Base-by-base conservation (phyloP, 2,113 vertebrate genomes). In the Macquaria australasica region DNA sequence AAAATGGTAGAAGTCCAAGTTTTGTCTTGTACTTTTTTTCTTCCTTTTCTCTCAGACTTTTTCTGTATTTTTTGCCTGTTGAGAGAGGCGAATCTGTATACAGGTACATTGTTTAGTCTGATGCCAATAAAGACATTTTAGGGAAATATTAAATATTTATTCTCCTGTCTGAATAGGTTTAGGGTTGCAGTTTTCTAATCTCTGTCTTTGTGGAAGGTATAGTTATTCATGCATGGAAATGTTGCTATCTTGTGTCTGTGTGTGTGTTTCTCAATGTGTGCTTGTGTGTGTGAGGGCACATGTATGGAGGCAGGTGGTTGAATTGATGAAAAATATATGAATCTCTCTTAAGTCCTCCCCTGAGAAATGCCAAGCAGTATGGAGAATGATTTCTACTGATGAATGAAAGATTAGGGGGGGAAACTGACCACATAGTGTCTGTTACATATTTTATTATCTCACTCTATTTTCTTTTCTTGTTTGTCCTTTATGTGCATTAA, bases 91-190 rank as follows among this genome's bases (percentile, higher is more conserved):
- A 78, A 88, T 90, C 56, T 85, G 43, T 53, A 39, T 34, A 89
- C 72, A 53, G 31, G 12, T 73, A 21, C 60, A 70, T 83, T 78
- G 67, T 76, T 74, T 79, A 69, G 62, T 64, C 81, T 67, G 14
- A 37, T 68, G 83, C 67, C 76, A 87, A 72, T 80, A 89, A 82
- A 81, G 25, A 66, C 25, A 56, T 84, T 91, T 84, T 77, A 85
- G 74, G 45, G 28, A 74, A 69, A 48, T 78, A 66, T 78, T 56
- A 89, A 82, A 85, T 87, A 90, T 88, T 84, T 86, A 85, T 85
- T 53, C 18, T 63, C 5, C 56, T 70, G 66, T 86, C 83, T 88
- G 84, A 82, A 81, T 84, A 50, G 63, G 55, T 73, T 84, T 82
- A 66, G 63, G 8, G 9, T 51, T 50, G 64, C 76, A 77, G 53